Evolutionary conservation across 2,113 vertebrate genomes (phyloP).

Genomic region (Pholis gunnellus): DNA sequence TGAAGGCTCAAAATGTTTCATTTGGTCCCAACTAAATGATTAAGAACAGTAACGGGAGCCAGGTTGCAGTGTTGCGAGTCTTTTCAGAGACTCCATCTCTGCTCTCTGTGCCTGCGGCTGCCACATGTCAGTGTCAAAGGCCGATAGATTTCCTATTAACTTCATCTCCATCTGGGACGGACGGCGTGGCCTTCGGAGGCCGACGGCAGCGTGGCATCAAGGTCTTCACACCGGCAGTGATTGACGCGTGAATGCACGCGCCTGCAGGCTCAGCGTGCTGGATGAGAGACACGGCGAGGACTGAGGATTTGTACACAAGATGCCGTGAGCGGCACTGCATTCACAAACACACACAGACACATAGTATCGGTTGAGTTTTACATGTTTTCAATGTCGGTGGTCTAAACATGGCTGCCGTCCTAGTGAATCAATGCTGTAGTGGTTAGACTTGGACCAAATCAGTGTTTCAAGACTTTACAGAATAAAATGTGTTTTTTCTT

Average conservation of each 20-base stretch:
- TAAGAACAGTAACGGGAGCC: not conserved
- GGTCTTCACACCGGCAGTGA: slow-evolving; percentile 41
- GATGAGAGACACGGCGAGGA: slow-evolving; percentile 8
- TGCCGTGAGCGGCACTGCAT: not conserved
- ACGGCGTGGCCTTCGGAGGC: slow-evolving; percentile 40
- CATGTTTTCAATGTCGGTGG: not conserved
- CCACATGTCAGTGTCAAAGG: slow-evolving; percentile 48
- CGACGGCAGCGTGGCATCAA: slow-evolving; percentile 27
- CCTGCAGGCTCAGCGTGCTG: slow-evolving; percentile 22
- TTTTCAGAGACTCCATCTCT: slow-evolving; percentile 24
- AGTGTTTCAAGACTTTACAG: not conserved
- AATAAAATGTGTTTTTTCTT: not conserved
- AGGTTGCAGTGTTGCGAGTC: not conserved
- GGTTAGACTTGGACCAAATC: not conserved
- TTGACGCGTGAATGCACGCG: slow-evolving; percentile 41
- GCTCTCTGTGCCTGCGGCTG: slow-evolving; percentile 37
- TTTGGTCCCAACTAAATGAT: slow-evolving; percentile 17
- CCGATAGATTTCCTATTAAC: slow-evolving; percentile 62
- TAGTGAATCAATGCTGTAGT: not conserved
- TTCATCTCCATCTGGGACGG: slow-evolving; percentile 57
- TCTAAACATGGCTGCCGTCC: not conserved
- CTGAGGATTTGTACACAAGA: not conserved
- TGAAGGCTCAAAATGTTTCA: not conserved
- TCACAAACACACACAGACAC: not conserved
- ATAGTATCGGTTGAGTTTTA: not conserved